phyloP scores from a whole-genome alignment of 2,888 invertebrate species.

The Epirrita christyi region DNA sequence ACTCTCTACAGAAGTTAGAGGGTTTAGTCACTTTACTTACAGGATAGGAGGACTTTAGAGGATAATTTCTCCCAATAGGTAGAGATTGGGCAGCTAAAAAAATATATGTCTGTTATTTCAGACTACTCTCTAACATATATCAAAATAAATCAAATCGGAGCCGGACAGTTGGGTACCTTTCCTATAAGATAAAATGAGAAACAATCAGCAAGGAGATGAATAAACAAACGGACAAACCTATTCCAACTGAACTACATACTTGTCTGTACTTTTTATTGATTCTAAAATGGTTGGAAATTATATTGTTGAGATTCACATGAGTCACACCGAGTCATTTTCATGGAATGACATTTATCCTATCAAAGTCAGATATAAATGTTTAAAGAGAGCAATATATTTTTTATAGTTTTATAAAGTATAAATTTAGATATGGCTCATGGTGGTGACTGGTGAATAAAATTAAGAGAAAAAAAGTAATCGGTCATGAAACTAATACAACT shows the following conservation, averaged over 20 bases:
- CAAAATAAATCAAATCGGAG: too few species aligned
- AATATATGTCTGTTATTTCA: too few species aligned
- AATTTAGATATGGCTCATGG: slow-evolving; percentile 17
- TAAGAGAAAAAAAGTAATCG: not conserved
- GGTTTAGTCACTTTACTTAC: too few species aligned
- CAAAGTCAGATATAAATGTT: slow-evolving; percentile 39
- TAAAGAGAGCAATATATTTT: slow-evolving; percentile 21
- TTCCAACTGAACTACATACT: not conserved
- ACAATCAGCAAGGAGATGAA: not conserved
- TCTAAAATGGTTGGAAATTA: slow-evolving; percentile 25
- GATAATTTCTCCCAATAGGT: too few species aligned
- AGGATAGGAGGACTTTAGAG: too few species aligned
- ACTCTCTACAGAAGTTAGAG: too few species aligned
- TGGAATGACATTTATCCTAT: slow-evolving; percentile 34
- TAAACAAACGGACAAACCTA: slow-evolving; percentile 12
- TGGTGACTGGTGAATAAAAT: slow-evolving; percentile 12
- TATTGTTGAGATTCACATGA: slow-evolving; percentile 28
- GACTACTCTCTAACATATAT: too few species aligned
- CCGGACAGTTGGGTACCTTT: too few species aligned
- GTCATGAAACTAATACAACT: slow-evolving; percentile 1
- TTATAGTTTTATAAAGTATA: slow-evolving; percentile 27
- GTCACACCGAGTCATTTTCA: slow-evolving; percentile 37
- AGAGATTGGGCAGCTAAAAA: too few species aligned
- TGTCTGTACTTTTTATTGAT: slow-evolving; percentile 19
- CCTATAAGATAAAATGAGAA: too few species aligned